A percentile compares a stretch with the other conserved stretches of the same genome.
These are phyloP conservation scores for Antrozous pallidus DNA, from an alignment of 2,797 vertebrate species.

Conservation along the genomic window DNA sequence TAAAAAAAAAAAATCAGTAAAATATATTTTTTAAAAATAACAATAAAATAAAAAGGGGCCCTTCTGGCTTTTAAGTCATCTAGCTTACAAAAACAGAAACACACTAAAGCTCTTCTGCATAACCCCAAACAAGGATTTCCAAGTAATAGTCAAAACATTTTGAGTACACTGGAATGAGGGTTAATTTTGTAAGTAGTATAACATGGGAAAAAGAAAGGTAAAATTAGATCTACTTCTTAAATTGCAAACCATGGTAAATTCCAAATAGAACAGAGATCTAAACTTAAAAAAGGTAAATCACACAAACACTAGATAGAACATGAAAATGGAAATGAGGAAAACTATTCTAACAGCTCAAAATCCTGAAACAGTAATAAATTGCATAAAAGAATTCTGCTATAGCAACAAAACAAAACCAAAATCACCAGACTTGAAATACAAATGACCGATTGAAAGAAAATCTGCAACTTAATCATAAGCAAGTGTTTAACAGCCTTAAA, in stretches of 20 bases:
- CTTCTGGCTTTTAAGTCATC: background rate
- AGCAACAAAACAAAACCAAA: background rate
- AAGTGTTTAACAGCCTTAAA: background rate
- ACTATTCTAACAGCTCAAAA: background rate
- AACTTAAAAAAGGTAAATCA: background rate
- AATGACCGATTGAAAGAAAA: background rate
- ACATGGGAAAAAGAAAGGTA: background rate
- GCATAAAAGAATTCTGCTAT: background rate
- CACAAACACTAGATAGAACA: background rate
- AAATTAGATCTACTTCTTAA: background rate
- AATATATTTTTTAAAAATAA: too few species aligned
- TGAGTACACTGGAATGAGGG: background rate
- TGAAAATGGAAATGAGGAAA: background rate
- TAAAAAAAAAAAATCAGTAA: too few species aligned
- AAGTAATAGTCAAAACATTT: background rate
- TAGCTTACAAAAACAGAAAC: background rate
- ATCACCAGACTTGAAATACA: background rate
- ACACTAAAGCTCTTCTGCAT: background rate
- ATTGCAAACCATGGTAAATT: background rate
- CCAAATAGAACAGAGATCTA: background rate
- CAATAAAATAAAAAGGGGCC: too few species aligned
- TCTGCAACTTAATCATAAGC: background rate
- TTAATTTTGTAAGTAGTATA: background rate
- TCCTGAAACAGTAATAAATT: background rate
- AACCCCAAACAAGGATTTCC: background rate